A percentile compares a stretch with the other conserved stretches of the same genome.
Evolutionary conservation across 2,888 invertebrate species (phyloP).

Genomic region (Rotaria socialis): DNA sequence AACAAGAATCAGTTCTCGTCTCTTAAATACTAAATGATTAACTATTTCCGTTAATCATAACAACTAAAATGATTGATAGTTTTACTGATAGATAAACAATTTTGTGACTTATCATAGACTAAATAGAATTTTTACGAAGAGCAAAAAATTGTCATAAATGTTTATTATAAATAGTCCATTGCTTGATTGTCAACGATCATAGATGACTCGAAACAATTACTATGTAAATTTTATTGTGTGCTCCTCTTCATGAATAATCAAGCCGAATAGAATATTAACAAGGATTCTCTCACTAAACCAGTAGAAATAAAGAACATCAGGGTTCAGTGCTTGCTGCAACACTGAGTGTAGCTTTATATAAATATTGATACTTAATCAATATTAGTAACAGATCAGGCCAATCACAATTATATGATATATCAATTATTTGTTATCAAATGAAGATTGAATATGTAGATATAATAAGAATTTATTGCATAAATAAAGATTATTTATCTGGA

Average conservation of each 20-base stretch:
- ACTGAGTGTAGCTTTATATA: neutral
- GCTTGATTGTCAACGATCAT: no score
- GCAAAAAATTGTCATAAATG: no score
- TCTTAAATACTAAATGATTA: neutral
- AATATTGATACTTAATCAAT: neutral
- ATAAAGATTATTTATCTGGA: neutral
- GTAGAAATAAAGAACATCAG: neutral
- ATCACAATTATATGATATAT: neutral
- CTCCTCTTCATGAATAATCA: no score
- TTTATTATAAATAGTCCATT: no score
- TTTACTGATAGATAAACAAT: no score
- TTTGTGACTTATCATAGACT: no score
- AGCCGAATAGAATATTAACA: no score
- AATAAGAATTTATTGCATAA: neutral
- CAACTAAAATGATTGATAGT: neutral
- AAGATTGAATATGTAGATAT: neutral
- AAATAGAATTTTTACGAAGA: no score
- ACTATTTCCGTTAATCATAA: neutral
- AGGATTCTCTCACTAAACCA: no score
- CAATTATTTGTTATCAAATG: neutral
- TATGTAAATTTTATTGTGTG: no score
- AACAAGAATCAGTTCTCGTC: no score
- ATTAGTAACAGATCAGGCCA: neutral
- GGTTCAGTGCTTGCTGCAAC: neutral
- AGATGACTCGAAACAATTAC: no score